These are phyloP conservation scores for Melitaea cinxia DNA, from an alignment of 1,140 invertebrate species.

Conservation along the genomic window DNA sequence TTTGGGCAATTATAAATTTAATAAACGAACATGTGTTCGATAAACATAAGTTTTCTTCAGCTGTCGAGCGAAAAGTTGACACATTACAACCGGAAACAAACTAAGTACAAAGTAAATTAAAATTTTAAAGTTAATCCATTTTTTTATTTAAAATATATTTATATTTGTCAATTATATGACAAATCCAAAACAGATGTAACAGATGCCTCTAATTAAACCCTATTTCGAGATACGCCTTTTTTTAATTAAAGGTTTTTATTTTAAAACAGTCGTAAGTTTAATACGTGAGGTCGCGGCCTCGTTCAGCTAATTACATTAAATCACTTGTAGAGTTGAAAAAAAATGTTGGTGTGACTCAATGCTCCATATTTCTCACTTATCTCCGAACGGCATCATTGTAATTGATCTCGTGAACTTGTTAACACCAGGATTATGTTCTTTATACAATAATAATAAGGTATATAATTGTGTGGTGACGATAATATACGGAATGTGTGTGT, in stretches of 20 bases:
- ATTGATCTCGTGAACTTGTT: constrained; percentile 36
- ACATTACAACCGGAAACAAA: no score
- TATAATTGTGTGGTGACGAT: neutral
- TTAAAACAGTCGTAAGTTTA: constrained; percentile 14
- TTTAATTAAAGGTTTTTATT: constrained; percentile 19
- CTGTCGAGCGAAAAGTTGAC: no score
- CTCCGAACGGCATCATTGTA: constrained; percentile 37
- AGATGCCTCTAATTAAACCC: neutral
- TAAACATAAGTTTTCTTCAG: no score
- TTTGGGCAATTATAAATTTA: no score
- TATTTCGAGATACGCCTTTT: neutral
- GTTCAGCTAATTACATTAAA: constrained; percentile 21
- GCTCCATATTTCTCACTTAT: constrained; percentile 41
- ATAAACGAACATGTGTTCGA: no score
- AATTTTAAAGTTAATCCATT: no score
- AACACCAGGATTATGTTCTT: neutral
- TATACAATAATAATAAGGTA: neutral
- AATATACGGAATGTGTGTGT: constrained; percentile 15
- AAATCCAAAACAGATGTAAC: no score
- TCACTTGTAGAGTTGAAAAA: constrained; percentile 10
- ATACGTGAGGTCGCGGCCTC: constrained; percentile 19
- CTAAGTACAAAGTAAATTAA: no score
- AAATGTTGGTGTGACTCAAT: constrained; percentile 20
- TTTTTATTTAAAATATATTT: no score
- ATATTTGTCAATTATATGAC: no score